Evolutionary conservation across 2,888 invertebrate species (phyloP).

Genomic region (Drosophila recens): DNA sequence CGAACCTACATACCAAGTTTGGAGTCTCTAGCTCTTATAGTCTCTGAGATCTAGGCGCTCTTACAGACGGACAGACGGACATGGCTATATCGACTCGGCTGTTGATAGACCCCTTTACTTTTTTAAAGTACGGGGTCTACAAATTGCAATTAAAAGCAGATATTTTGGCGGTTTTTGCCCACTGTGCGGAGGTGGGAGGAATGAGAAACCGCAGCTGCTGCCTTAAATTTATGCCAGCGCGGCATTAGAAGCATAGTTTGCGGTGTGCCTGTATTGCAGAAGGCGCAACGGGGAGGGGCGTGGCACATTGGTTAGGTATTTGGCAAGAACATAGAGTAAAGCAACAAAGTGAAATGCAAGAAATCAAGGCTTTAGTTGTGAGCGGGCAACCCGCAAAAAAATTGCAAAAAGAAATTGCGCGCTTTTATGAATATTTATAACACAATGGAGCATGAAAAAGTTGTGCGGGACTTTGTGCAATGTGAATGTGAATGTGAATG

Average conservation of each 20-base stretch:
- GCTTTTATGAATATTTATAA: slow-evolving; percentile 80
- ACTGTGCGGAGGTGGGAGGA: too few species aligned
- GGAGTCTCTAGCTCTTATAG: too few species aligned
- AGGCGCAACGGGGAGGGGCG: slow-evolving; percentile 33
- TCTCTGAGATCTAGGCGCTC: too few species aligned
- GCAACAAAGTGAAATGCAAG: slow-evolving; percentile 66
- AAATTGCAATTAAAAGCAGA: too few species aligned
- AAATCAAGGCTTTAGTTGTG: slow-evolving; percentile 75
- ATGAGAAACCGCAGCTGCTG: slow-evolving; percentile 78
- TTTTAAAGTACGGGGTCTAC: too few species aligned
- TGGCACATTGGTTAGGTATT: slow-evolving; percentile 72
- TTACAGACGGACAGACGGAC: too few species aligned
- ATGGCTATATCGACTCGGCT: too few species aligned
- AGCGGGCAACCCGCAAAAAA: slow-evolving; percentile 45
- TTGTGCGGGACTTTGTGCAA: slow-evolving; percentile 60
- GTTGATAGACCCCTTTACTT: too few species aligned
- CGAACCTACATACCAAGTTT: too few species aligned
- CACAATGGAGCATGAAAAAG: slow-evolving; percentile 78
- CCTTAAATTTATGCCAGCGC: slow-evolving; percentile 78
- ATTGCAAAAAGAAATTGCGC: slow-evolving; percentile 16
- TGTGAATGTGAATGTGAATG: slow-evolving; percentile 59
- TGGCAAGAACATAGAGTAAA: slow-evolving; percentile 36
- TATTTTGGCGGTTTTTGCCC: too few species aligned
- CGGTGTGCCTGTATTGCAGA: slow-evolving; percentile 54
- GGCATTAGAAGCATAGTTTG: slow-evolving; percentile 79